Base-by-base conservation (phyloP, 2,797 vertebrate genomes). In the Siniperca undulata region DNA sequence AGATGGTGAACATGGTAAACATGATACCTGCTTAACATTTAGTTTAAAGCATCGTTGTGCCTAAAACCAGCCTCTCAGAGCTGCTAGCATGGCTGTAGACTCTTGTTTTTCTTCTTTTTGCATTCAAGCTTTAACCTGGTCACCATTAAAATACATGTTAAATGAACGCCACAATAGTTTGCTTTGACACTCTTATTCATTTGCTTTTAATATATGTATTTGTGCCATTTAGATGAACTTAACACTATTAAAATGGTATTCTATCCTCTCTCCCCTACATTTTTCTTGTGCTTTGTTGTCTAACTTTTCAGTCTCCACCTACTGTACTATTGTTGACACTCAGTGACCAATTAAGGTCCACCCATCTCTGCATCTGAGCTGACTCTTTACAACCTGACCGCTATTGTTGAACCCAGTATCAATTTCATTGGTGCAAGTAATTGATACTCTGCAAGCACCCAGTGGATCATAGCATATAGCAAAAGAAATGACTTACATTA, bases 381-480 rank as follows among this genome's bases (percentile, higher is more conserved):
- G 77, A 59, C 70, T 80, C 68, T 12, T 62, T 72, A 62, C 22
- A 67, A 78, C 58, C 60, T 80, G 30, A 70, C 46, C 6, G 30
- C 84, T 72, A 52, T 85, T 91, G 72, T 90, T 77, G 70, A 75
- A 74, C 52, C 62, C 9, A 22, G 27, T 64, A 70, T 90, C 76
- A 72, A 34, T 89, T 92, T 88, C 83, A 89, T 81, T 40, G 4
- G n/a, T 24, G 78, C 83, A 68, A 71, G 72, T 77, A 74, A 89
- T 74, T 82, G 82, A 92, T 84, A 87, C 73, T 62, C 48, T 74
- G 40, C 10, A 52, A 65, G 61, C 36, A 44, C 14, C 76, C 62
- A 44, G 20, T 62, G 48, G 74, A 67, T 85, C 71, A 8, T 13
- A 17, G 36, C 34, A 34, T 52, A 73, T 22, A 64, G 36, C 22